Percentiles rank a stretch among this genome's conserved stretches.
Conservation (phyloP, 2,888 invertebrate genomes). For the Adineta ricciae region DNA sequence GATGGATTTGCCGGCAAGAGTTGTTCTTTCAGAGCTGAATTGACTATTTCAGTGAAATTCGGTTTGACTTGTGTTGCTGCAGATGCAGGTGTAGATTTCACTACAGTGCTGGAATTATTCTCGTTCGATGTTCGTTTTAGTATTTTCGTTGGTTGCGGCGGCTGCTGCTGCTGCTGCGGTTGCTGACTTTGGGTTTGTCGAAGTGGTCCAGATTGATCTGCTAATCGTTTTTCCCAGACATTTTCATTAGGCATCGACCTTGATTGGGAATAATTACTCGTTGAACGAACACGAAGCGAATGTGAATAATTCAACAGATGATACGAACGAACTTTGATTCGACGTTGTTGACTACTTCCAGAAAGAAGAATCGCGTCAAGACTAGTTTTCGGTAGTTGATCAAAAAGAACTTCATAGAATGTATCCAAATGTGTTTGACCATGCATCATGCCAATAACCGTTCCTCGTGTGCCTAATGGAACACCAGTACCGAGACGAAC, state of each 20-base stretch:
- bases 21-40: background rate
- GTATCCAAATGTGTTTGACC: constrained; percentile 16
- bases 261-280: background rate
- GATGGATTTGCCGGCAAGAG: background rate
- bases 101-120: background rate
- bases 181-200: background rate
- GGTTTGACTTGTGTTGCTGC: background rate
- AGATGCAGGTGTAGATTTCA: background rate
- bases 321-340: constrained; percentile 15
- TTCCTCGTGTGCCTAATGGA: background rate
- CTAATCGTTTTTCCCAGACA: background rate
- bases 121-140: background rate
- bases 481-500: constrained; percentile 14
- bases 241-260: background rate
- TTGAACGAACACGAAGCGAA: background rate
- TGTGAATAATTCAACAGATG: constrained; percentile 16
- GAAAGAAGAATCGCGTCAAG: background rate
- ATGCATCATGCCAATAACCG: background rate
- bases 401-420: background rate
- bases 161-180: background rate
- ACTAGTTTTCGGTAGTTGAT: background rate
- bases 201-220: background rate
- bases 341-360: background rate
- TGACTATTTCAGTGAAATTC: background rate
- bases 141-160: background rate